These are phyloP conservation scores for Troides aeacus DNA, from an alignment of 2,888 invertebrate species.

Conservation along the genomic window DNA sequence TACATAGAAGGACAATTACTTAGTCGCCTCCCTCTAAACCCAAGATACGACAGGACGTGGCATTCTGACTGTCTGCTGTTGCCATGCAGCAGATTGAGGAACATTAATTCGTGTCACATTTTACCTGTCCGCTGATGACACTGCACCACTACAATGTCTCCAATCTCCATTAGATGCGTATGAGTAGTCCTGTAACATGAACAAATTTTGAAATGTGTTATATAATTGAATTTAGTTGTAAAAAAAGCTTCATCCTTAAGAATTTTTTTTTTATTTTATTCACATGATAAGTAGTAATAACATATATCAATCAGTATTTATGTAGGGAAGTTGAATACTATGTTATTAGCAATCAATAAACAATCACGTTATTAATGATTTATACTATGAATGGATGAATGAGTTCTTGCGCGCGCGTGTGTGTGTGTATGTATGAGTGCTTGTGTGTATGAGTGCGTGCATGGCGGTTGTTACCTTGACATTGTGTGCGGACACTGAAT, in stretches of 20 bases:
- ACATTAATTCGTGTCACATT: not conserved
- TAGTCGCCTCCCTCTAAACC: not conserved
- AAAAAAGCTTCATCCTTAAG: too few species aligned
- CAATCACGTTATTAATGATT: not conserved
- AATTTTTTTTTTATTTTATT: too few species aligned
- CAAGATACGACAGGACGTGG: not conserved
- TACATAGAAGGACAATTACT: not conserved
- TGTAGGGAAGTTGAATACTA: not conserved
- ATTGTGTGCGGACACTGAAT: slow-evolving; percentile 85
- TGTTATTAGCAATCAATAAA: not conserved
- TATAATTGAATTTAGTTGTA: not conserved
- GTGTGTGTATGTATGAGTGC: not conserved
- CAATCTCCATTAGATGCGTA: slow-evolving; percentile 63
- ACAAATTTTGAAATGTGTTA: not conserved
- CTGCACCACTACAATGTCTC: slow-evolving; percentile 41
- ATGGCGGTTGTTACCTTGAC: slow-evolving; percentile 80
- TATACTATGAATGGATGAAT: not conserved
- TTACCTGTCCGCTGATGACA: slow-evolving; percentile 38
- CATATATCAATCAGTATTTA: too few species aligned
- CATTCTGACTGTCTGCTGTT: not conserved
- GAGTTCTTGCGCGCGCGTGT: not conserved
- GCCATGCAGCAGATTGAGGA: not conserved
- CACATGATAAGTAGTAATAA: too few species aligned
- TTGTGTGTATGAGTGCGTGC: not conserved
- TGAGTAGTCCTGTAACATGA: slow-evolving; percentile 55